A percentile compares a stretch with the other conserved stretches of the same genome.
phyloP scores from a whole-genome alignment of 2,797 vertebrate species.

The Chiroxiphia lanceolata region DNA sequence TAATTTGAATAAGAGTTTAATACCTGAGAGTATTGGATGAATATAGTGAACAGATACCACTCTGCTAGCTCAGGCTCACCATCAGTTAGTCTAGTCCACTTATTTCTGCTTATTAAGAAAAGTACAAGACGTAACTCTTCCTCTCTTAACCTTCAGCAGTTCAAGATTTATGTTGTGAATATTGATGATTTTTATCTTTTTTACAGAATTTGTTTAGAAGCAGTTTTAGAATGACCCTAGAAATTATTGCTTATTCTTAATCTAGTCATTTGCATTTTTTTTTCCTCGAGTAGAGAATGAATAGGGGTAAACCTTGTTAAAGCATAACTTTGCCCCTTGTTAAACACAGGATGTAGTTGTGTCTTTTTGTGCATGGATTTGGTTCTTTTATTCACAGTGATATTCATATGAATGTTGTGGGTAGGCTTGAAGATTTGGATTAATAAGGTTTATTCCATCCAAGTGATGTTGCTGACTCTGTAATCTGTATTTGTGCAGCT shows the following conservation, averaged over 20 bases:
- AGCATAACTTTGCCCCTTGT: background rate
- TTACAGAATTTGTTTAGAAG: background rate
- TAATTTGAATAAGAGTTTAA: background rate
- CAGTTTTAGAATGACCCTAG: background rate
- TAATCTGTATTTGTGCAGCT: conserved; percentile 12
- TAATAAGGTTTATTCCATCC: conserved; percentile 17
- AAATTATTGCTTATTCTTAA: background rate
- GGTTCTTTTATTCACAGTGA: background rate
- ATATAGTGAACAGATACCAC: background rate
- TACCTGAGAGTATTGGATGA: background rate
- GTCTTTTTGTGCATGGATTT: background rate
- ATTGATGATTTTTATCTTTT: background rate
- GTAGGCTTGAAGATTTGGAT: conserved; percentile 42
- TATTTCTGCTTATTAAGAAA: background rate
- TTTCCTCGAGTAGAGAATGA: background rate
- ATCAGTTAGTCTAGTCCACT: background rate
- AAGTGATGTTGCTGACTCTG: background rate
- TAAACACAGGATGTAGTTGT: background rate
- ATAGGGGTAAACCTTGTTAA: background rate
- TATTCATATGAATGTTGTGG: background rate
- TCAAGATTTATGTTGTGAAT: background rate
- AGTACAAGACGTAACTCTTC: background rate
- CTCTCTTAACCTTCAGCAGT: background rate
- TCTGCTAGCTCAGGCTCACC: background rate
- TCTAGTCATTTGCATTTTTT: background rate